These are phyloP conservation scores for Ciona savignyi DNA, from an alignment of 23 tunicate genomes.

Conservation along the genomic window DNA sequence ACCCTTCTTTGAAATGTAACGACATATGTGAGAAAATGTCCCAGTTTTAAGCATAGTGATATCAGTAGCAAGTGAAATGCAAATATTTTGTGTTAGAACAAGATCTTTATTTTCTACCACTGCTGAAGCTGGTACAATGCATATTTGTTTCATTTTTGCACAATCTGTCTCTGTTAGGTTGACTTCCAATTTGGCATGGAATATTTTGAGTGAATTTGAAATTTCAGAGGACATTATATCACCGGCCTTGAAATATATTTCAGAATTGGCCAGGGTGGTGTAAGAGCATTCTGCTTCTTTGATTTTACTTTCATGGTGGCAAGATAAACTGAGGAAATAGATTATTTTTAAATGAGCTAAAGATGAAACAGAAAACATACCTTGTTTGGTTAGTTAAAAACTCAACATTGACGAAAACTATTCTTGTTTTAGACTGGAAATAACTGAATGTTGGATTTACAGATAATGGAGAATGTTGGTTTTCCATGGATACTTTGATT, in stretches of 20 bases:
- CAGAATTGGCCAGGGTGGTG: not conserved
- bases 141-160: not conserved
- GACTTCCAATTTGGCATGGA: not conserved
- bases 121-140: not conserved
- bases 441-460: not conserved
- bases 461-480: not conserved
- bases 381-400: not conserved
- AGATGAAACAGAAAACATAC: no score
- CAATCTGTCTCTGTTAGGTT: not conserved
- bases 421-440: not conserved
- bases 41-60: not conserved
- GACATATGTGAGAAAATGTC: no score
- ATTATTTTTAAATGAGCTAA: no score
- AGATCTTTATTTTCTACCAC: not conserved
- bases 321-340: not conserved
- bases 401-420: not conserved
- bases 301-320: not conserved
- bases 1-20: no score
- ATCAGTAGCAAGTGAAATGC: not conserved
- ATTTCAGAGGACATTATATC: not conserved
- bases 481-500: not conserved
- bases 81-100: not conserved
- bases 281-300: not conserved
- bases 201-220: not conserved
- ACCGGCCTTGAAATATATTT: not conserved